A percentile compares a stretch with the other conserved stretches of the same genome.
Conservation (phyloP, 2,113 vertebrate species). For the Oryzias celebensis region DNA sequence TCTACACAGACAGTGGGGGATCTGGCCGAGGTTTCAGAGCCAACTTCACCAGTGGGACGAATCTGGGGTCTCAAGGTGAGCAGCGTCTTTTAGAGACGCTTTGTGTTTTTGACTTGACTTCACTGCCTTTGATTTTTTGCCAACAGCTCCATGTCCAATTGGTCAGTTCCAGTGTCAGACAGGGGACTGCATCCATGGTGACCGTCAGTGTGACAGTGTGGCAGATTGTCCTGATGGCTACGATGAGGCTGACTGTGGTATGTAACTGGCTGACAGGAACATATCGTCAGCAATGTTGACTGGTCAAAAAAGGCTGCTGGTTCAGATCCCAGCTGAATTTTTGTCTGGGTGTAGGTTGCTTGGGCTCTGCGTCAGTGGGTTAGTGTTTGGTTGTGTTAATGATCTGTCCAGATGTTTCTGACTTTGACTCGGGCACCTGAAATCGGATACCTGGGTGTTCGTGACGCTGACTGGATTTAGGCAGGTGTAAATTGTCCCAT, state of each 20-base stretch:
- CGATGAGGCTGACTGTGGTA: conserved; percentile 89
- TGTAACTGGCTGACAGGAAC: conserved; percentile 4
- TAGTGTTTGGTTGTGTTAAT: no score
- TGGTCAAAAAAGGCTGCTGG: no score
- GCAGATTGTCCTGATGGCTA: conserved; percentile 84
- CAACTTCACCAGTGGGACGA: conserved; percentile 87
- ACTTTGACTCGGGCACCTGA: no score
- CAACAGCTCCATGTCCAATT: conserved; percentile 78
- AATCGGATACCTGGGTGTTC: no score
- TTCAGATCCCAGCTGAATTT: no score
- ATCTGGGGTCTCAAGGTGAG: conserved; percentile 75
- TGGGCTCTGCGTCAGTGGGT: no score
- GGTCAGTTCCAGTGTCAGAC: conserved; percentile 80
- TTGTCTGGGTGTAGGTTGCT: no score
- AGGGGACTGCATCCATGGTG: conserved; percentile 79
- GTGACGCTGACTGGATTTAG: no score
- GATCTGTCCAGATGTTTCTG: no score
- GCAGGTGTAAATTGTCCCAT: no score
- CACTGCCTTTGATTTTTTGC: not conserved
- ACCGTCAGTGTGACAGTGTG: conserved; percentile 77
- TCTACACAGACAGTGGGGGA: conserved; percentile 57
- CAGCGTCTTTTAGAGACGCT: not conserved
- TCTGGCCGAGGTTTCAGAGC: conserved; percentile 82
- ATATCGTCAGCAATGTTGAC: not conserved
- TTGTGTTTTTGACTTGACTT: not conserved